These are phyloP conservation scores for Harmothoe impar DNA, from an alignment of 2,888 invertebrate genomes.

Conservation along the genomic window DNA sequence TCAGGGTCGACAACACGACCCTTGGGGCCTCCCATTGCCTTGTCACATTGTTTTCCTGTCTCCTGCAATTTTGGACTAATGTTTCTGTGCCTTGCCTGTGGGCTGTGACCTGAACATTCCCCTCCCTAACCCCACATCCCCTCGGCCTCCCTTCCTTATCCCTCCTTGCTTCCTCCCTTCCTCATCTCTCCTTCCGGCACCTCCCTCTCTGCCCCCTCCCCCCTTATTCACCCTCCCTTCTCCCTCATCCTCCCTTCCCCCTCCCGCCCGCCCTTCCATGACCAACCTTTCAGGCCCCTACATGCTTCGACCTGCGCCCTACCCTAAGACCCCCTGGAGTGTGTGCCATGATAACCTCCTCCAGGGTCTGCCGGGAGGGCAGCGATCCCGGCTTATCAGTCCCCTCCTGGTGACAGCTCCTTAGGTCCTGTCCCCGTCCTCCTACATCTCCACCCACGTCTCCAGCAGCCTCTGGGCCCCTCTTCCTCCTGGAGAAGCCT, in stretches of 20 bases:
- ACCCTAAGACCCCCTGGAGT: not conserved
- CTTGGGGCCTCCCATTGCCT: no score
- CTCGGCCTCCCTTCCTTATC: not conserved
- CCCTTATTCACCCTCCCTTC: not conserved
- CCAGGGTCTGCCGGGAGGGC: not conserved
- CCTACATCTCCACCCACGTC: not conserved
- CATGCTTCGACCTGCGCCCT: not conserved
- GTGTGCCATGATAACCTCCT: conserved; percentile 27
- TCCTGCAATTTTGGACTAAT: no score
- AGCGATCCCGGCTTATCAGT: conserved; percentile 3
- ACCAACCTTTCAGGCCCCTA: not conserved
- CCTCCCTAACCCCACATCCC: not conserved
- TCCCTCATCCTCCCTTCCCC: not conserved
- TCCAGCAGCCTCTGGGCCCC: no score
- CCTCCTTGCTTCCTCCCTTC: not conserved
- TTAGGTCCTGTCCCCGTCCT: not conserved
- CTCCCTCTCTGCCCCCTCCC: not conserved
- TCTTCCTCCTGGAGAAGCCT: no score
- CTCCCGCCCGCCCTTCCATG: not conserved
- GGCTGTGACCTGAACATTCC: no score
- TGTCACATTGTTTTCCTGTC: no score
- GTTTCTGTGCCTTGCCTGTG: no score
- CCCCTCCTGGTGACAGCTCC: conserved; percentile 1
- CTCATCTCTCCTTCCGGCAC: not conserved
- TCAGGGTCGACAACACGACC: no score